Evolutionary conservation across 2,888 invertebrate species (phyloP).

Genomic region (Calephelis perditalis): DNA sequence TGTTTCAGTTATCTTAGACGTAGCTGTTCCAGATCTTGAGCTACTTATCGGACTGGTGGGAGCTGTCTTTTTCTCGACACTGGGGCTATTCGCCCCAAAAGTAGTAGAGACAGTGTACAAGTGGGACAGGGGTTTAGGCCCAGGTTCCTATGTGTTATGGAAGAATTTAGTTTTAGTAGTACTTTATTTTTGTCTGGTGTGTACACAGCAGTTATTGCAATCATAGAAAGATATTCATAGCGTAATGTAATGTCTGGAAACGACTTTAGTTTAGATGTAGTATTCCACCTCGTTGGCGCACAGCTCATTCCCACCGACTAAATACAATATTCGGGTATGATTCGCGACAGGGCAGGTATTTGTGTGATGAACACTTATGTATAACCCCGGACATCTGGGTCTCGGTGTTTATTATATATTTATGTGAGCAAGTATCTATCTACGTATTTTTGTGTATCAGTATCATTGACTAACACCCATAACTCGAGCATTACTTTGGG

Average conservation of each 20-base stretch:
- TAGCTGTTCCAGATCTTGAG: constrained; percentile 88
- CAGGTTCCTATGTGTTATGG: constrained; percentile 79
- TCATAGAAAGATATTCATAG: constrained; percentile 33
- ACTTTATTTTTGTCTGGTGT: constrained; percentile 56
- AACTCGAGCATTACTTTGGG: too few species aligned
- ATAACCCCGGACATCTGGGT: too few species aligned
- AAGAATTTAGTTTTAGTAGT: constrained; percentile 77
- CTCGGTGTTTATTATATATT: too few species aligned
- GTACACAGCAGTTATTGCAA: constrained; percentile 47
- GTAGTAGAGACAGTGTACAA: constrained; percentile 84
- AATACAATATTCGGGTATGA: too few species aligned
- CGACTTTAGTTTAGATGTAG: too few species aligned
- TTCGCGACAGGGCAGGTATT: too few species aligned
- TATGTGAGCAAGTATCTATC: too few species aligned
- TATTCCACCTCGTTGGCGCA: too few species aligned
- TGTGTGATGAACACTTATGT: too few species aligned
- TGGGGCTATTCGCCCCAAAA: constrained; percentile 86
- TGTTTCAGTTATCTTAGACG: constrained; percentile 83
- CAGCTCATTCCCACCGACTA: too few species aligned
- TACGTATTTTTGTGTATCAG: too few species aligned
- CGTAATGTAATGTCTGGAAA: neutral
- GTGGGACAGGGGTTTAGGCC: constrained; percentile 83
- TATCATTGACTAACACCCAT: too few species aligned
- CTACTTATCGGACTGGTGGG: constrained; percentile 94
- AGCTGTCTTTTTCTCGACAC: constrained; percentile 84